Evolutionary conservation across 2,797 vertebrate species (phyloP).

Genomic region (Hydrocynus forskahlii): DNA sequence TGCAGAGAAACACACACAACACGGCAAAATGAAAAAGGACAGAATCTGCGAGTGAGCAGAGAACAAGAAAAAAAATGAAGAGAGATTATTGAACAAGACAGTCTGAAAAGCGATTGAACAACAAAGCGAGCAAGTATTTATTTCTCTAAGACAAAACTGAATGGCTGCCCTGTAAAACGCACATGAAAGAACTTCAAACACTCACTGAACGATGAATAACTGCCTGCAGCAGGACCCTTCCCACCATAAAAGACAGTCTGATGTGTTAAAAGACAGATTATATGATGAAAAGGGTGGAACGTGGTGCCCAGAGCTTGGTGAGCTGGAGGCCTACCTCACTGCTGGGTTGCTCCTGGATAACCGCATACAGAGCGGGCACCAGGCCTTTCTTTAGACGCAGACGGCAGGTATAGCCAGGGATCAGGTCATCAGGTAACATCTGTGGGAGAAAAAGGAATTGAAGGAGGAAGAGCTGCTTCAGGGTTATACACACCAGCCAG

Average conservation of each 20-base stretch:
- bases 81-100: neutral
- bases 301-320: neutral
- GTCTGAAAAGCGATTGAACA: neutral
- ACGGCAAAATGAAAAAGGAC: neutral
- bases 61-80: neutral
- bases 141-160: neutral
- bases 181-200: neutral
- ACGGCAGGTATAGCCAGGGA: conserved; percentile 90
- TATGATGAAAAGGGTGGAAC: neutral
- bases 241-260: neutral
- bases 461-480: conserved; percentile 6
- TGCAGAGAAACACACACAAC: conserved; percentile 58
- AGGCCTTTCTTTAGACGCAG: conserved; percentile 92
- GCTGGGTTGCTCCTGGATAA: conserved; percentile 90
- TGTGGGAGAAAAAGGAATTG: conserved; percentile 59
- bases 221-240: neutral
- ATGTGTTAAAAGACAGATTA: neutral
- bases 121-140: neutral
- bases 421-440: conserved; percentile 94
- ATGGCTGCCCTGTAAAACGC: neutral
- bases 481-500: neutral
- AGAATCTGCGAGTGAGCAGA: neutral
- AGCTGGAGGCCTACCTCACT: conserved; percentile 84
- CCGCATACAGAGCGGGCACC: conserved; percentile 93
- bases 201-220: neutral